These are phyloP conservation scores for Xestobium rufovillosum DNA, from an alignment of 2,888 invertebrate species.

Conservation along the genomic window DNA sequence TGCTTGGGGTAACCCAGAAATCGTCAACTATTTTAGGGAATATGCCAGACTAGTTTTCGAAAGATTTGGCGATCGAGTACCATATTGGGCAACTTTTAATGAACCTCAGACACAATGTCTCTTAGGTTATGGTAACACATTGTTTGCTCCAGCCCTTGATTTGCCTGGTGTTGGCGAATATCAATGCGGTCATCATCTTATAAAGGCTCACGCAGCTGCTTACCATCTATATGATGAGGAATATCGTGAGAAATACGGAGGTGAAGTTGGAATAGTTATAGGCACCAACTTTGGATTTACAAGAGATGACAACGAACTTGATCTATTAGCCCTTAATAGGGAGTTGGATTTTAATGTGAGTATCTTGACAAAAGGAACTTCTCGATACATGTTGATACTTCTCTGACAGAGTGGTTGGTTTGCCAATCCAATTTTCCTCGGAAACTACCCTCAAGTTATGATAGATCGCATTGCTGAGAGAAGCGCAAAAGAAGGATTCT, in stretches of 20 bases:
- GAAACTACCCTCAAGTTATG: conserved; percentile 47
- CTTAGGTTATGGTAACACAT: too few species aligned
- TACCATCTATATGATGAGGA: conserved; percentile 52
- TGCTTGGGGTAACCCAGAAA: too few species aligned
- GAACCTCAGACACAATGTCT: conserved; percentile 39
- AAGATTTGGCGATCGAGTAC: conserved; percentile 22
- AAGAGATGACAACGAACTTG: conserved; percentile 43
- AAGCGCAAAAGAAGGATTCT: conserved; percentile 44
- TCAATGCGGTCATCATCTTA: conserved; percentile 53
- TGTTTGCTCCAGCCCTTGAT: too few species aligned
- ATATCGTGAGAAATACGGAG: conserved; percentile 43
- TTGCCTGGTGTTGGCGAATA: conserved; percentile 54
- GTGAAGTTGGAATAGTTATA: conserved; percentile 52
- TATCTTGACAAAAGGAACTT: too few species aligned
- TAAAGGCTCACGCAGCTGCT: conserved; percentile 57
- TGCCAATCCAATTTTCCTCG: conserved; percentile 49
- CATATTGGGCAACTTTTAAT: conserved; percentile 45
- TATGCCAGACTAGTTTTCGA: too few species aligned
- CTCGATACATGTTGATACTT: too few species aligned
- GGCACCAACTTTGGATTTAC: conserved; percentile 52
- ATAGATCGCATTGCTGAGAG: conserved; percentile 43
- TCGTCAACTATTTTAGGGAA: too few species aligned
- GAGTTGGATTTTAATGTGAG: conserved; percentile 51
- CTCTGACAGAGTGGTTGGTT: conserved; percentile 46
- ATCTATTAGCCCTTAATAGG: conserved; percentile 48